Conservation (phyloP, 2,888 invertebrate species). For the Stomorhina lunata region DNA sequence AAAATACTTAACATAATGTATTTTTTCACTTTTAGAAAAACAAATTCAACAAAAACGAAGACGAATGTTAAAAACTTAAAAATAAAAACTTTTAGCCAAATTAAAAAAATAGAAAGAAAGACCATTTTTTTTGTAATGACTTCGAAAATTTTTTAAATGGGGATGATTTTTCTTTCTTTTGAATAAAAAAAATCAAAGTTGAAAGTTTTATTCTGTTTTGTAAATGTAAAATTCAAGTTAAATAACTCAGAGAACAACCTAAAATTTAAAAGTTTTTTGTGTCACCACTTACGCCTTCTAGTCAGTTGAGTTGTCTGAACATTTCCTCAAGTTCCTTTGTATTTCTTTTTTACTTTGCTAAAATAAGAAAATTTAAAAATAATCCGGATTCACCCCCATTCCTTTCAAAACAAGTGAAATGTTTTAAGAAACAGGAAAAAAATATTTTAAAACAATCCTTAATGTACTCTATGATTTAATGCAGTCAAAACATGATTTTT, state of each 20-base stretch:
- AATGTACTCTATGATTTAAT: no score
- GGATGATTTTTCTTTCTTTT: background rate
- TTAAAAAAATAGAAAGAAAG: no score
- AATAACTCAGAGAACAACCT: constrained; percentile 13
- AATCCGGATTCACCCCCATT: background rate
- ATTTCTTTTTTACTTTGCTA: no score
- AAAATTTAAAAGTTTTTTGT: background rate
- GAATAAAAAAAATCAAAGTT: background rate
- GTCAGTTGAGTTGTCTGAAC: background rate
- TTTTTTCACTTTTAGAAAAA: background rate
- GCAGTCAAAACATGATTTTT: no score
- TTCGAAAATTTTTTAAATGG: background rate
- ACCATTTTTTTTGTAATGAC: constrained; percentile 6
- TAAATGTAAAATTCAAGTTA: constrained; percentile 10
- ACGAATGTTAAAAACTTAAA: constrained; percentile 12
- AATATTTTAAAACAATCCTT: no score
- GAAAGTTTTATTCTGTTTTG: background rate
- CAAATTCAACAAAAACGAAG: background rate
- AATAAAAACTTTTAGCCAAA: background rate
- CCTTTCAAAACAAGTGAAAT: background rate
- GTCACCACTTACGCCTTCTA: constrained; percentile 36
- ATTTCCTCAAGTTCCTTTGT: background rate
- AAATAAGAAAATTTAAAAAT: background rate
- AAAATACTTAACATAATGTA: background rate
- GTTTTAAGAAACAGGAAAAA: no score